Base-by-base conservation (phyloP, 2,888 invertebrate species). In the Heliconius aoede region DNA sequence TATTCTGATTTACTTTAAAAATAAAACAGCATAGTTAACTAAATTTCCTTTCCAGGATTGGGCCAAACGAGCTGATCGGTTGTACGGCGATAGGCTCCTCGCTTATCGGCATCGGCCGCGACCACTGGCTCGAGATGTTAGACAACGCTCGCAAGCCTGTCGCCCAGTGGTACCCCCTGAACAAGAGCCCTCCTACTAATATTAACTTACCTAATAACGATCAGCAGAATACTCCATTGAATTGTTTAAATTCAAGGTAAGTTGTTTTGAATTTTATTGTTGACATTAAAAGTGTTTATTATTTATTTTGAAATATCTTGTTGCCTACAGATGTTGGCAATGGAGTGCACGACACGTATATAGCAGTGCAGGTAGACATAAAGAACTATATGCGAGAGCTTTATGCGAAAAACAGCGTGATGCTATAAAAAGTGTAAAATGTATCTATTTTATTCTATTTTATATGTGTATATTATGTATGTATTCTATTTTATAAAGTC, bases 61-160 rank as follows among this genome's bases (percentile, higher is more conserved):
- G 98, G 18, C 96, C 97, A 51, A 97, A 98, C 88, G 98, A 98
- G 88, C 91, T 98, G 81, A 97, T 98, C 94, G 98, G 98, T 7
- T 97, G 97, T 88, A 96, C 96, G 3, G 96, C 96, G n/a, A 96
- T 97, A 76, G 97, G 97, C 0, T 96, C 97, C 0, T 95, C 95
- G 76, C 96, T 96, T 85, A 96, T 97, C 76, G 97, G 97, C 7
- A 95, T 96, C 51, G 97, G 97, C 0, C 95, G 97, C 67, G 97
- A 97, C 87, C 97, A 98, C 85, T 98, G 98, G 98, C 94, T 96
- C 76, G 97, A 97, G 90, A 94, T 98, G 97, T 87, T 97, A 86
- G 97, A 97, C 88, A 97, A 96, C 90, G 97, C 97, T 13, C 94
- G 97, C 79, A 96, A 97, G 88, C 97, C 97, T 0, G 97, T 97